Evolutionary conservation across 2,113 vertebrate genomes (phyloP), one percentile per base, ranked within the genome.

Genomic region (Stigmatopora nigra): DNA sequence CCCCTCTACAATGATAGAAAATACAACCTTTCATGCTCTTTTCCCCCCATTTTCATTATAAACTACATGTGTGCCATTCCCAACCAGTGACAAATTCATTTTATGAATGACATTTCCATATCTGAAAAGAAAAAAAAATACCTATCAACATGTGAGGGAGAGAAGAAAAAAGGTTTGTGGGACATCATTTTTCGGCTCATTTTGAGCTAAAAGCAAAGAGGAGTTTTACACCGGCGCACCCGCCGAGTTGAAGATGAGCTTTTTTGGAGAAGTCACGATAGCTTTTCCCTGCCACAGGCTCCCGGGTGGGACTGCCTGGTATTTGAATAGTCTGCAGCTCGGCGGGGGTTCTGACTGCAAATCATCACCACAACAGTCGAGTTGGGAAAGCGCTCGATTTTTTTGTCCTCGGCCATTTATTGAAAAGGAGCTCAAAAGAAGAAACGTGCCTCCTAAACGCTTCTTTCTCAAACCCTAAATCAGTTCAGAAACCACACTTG

Each of bases 241-340:
- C 73, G 79, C 76, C 71, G 85, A 78, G 85, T 65, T 46, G 65
- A 64, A 80, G 83, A 86, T 84, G 82, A 61, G 73, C 73, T 83
- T 83, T 56, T 84, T 77, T 72, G 67, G 68, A 78, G 71, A 72
- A 68, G 73, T n/a, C 3, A 22, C 73, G 48, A 72, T 81, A 67
- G 59, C 67, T 80, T 75, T 76, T 68, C 77, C 36, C 69, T 74
- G 70, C 73, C 77, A 71, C 61, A 58, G 73, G 68, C 69, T 25
- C 73, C 80, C 70, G 64, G 68, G 62, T 71, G 71, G 71, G 66
- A 78, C 75, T 76, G 65, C 80, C 75, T 78, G 77, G 71, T 2
- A 73, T 65, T 64, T 62, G 61, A 82, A 82, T 72, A 78, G 82
- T 76, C 78, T 72, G 52, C 62, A 62, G 76, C 80, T 77, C 80